Evolutionary conservation across 2,888 invertebrate species (phyloP).

Genomic region (Lepidochitona cinerea): DNA sequence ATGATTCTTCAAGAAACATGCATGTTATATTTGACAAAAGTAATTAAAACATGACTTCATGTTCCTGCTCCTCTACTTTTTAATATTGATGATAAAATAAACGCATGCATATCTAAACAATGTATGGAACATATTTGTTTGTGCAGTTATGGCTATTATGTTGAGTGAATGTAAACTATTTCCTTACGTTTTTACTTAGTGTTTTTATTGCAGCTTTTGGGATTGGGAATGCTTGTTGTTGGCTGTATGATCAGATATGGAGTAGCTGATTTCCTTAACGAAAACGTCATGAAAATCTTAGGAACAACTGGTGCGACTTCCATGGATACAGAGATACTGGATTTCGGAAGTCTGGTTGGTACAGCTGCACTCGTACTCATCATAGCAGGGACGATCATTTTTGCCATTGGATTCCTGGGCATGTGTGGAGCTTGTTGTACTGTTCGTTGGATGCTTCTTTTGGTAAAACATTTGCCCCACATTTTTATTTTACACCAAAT

Average conservation of each 20-base stretch:
- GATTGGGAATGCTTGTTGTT: background rate
- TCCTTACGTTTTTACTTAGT: background rate
- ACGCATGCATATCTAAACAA: too few relatives aligned
- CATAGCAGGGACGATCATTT: background rate
- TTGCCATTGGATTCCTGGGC: background rate
- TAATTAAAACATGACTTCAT: too few relatives aligned
- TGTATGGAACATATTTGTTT: too few relatives aligned
- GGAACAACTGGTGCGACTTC: background rate
- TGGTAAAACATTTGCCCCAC: background rate
- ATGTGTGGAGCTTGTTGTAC: background rate
- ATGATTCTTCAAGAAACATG: too few relatives aligned
- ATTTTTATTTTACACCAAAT: too few relatives aligned
- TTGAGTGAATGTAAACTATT: background rate
- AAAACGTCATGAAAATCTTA: background rate
- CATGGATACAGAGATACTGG: background rate
- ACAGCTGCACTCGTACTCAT: background rate
- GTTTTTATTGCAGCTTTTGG: background rate
- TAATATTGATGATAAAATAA: too few relatives aligned
- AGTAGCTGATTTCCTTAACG: background rate
- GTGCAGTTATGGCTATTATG: too few relatives aligned
- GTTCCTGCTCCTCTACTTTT: too few relatives aligned
- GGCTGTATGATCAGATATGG: background rate
- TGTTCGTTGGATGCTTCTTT: background rate
- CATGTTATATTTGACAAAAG: too few relatives aligned
- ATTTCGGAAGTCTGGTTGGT: background rate